These are phyloP conservation scores for Channa maculata DNA, from an alignment of 2,113 vertebrate species.

Conservation along the genomic window DNA sequence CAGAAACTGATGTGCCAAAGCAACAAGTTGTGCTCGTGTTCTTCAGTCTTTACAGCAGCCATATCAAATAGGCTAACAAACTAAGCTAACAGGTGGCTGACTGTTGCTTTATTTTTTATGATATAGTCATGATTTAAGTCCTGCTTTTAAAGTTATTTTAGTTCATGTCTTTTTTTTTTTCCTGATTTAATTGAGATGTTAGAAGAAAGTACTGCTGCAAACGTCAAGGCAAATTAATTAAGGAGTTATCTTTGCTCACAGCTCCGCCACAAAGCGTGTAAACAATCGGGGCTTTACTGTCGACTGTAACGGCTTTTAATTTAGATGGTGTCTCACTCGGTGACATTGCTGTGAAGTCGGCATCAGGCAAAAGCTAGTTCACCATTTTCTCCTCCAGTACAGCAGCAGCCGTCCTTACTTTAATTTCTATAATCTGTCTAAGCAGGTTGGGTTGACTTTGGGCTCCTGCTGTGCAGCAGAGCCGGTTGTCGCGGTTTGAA, in stretches of 20 bases:
- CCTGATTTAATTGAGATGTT: not conserved
- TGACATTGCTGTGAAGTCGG: not conserved
- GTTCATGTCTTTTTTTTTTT: not conserved
- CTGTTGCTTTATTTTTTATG: no score
- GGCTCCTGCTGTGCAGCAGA: conserved; percentile 27
- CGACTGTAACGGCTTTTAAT: conserved; percentile 7
- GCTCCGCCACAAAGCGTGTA: not conserved
- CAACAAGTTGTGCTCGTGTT: no score
- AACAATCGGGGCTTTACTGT: not conserved
- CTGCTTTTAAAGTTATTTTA: not conserved
- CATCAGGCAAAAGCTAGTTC: conserved; percentile 7
- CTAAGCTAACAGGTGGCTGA: no score
- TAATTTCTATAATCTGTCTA: conserved; percentile 44
- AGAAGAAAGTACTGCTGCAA: no score
- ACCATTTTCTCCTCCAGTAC: not conserved
- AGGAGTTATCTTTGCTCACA: no score
- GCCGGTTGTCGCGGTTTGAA: not conserved
- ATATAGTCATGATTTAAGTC: not conserved
- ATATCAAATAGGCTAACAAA: no score
- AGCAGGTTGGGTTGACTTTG: conserved; percentile 38
- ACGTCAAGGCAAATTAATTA: no score
- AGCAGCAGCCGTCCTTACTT: conserved; percentile 22
- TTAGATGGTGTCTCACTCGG: not conserved
- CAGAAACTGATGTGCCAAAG: no score
- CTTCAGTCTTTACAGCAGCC: no score